Base-by-base conservation (phyloP, 2,888 invertebrate species). In the Andrena bucephala region DNA sequence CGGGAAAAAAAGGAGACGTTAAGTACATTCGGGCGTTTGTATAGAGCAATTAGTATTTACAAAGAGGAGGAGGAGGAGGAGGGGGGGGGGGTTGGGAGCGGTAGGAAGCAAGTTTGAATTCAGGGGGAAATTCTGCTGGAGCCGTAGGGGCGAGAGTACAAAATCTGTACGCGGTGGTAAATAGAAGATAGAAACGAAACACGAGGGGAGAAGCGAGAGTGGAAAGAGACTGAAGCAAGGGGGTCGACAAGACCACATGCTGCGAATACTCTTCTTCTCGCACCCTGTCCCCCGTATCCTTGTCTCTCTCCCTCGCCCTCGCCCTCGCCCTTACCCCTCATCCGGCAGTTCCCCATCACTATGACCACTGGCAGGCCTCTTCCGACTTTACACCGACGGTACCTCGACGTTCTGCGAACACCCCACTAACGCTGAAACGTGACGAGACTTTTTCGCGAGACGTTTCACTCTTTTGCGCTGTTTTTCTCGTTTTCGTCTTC, bases 41-140 rank as follows among this genome's bases (percentile, higher is more conserved):
- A 91, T 90, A 86, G 91, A 90, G 91, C 91, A 92, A 92, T 93
- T 93, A 92, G 92, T 92, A 92, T 92, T 92, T 92, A 91, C 91
- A 92, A 92, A 90, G 20, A 20, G 20, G 20, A 20, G n/a, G n/a
- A n/a, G n/a, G n/a, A n/a, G n/a, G n/a, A n/a, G n/a, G n/a, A n/a
- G 20, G 20, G 20, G 20, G 20, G 20, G 20, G 90, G 91, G 90
- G 90, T 90, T 83, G 77, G 87, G 82, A 83, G 88, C 83, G 88
- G 84, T 88, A 77, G 86, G 73, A 81, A 84, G 82, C 72, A 70
- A 78, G 74, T 74, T 81, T 70, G 77, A 78, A 66, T 62, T 70
- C 66, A 52, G 79, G 81, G 85, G 78, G 70, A 80, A 76, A 70
- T 65, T 77, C 63, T 78, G 31, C 54, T 57, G 66, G 63, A 70